phyloP scores from a whole-genome alignment of 2,888 invertebrate species.

The Suillia variegata region DNA sequence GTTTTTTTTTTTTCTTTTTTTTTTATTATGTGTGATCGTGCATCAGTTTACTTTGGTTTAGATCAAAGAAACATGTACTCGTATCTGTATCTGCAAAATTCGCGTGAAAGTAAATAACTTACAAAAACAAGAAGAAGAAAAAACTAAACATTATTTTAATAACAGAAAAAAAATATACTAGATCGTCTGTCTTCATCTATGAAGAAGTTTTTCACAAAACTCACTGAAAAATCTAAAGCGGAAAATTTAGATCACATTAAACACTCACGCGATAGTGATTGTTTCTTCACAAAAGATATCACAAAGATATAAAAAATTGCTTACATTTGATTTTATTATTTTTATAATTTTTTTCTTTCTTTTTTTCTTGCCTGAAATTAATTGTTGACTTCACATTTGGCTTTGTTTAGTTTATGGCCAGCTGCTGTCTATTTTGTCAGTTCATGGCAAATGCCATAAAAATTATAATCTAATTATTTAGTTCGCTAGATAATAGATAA shows the following conservation, averaged over 20 bases:
- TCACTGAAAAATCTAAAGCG: conserved; percentile 2
- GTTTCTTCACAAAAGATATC: conserved; percentile 6
- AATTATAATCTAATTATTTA: not conserved
- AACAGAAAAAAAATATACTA: too few species aligned
- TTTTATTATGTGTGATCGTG: too few species aligned
- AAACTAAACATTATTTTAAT: too few species aligned
- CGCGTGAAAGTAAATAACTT: conserved; percentile 9
- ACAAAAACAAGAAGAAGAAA: not conserved
- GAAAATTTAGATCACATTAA: conserved; percentile 31
- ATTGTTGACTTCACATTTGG: conserved; percentile 36
- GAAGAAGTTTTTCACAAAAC: not conserved
- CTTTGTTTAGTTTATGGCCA: conserved; percentile 33
- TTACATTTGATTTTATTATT: conserved; percentile 16
- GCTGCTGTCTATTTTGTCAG: not conserved
- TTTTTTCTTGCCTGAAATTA: conserved; percentile 30
- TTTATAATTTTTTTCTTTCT: too few species aligned
- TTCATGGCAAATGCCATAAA: not conserved
- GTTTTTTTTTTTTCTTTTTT: too few species aligned
- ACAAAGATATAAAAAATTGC: conserved; percentile 6
- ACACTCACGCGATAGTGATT: conserved; percentile 10
- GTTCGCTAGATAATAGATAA: not conserved
- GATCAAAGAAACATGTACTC: not conserved
- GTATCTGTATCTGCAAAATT: conserved; percentile 5
- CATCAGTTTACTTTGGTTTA: not conserved
- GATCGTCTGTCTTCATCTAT: not conserved